Percentiles rank a stretch among this genome's conserved stretches.
phyloP scores from a whole-genome alignment of 2,797 vertebrate genomes.

The Hozukius guyotensis region DNA sequence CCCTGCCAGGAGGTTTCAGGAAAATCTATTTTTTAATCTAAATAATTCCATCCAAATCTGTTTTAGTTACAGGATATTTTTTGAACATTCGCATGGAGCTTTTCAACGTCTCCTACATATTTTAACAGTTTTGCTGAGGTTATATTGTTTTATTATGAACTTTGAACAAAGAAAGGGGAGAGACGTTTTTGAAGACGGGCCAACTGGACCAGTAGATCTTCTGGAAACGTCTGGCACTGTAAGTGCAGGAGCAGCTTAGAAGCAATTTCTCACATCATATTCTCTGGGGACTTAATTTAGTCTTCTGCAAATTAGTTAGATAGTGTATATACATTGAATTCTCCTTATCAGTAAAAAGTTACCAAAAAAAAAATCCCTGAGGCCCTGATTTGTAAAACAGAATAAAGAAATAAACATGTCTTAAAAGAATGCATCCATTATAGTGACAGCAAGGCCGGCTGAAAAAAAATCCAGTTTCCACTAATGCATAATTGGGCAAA shows the following conservation, averaged over 20 bases:
- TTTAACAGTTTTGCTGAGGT: neutral
- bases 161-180: neutral
- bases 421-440: neutral
- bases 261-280: neutral
- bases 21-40: neutral
- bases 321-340: neutral
- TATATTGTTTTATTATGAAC: neutral
- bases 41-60: neutral
- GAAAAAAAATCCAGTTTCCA: neutral
- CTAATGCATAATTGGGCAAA: slow-evolving; percentile 14
- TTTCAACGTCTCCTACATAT: too few relatives aligned
- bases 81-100: neutral
- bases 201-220: neutral
- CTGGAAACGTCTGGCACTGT: neutral
- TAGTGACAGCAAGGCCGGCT: neutral
- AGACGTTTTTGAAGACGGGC: neutral
- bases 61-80: neutral
- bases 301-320: neutral
- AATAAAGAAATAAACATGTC: neutral
- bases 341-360: neutral
- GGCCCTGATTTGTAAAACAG: neutral
- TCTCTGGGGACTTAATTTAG: neutral
- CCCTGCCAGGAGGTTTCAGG: neutral
- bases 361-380: neutral
- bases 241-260: neutral